Base-by-base conservation (phyloP, 2,888 invertebrate species). In the Drepanosiphum platanoidis region DNA sequence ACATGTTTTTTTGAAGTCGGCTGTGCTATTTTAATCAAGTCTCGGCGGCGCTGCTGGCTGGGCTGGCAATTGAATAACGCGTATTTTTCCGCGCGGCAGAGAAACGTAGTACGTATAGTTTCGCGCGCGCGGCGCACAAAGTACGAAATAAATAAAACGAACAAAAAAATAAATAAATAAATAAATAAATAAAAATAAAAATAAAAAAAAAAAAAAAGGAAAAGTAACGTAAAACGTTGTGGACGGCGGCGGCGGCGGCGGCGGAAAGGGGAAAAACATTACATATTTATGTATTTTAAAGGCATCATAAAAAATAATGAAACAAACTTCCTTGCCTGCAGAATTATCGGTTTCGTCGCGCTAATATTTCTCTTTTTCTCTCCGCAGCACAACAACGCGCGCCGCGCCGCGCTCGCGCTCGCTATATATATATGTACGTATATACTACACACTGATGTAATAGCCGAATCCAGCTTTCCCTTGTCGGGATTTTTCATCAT, bases 261-360 rank as follows among this genome's bases (percentile, higher is more conserved):
- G 36, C 18, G 15, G 32, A 32, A 11, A 18, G 66, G 8, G 13
- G 11, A 70, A 84, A 77, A 66, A 75, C 84, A 77, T 84, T 84
- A 84, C 75, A 68, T 84, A 84, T 84, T 84, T 84, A 84, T 84
- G 84, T 77, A 77, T 84, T 84, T 84, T 84, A 84, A 84, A 84
- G 84, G 84, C 84, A 84, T 84, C 75, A 84, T 84, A 84, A 84
- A 84, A 84, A 84, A 84, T 84, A 84, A 84, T 84, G 83, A 84
- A 84, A 84, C 83, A 84, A 84, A 84, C 83, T 84, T 84, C 83
- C 83, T 75, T 34, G 75, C 83, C 83, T 84, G 83, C 83, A 84
- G 83, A 84, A 84, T 84, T 84, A 84, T 84, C 83, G 83, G 83
- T 84, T 84, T 84, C 83, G 83, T 84, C 83, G 83, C 75, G 83